phyloP scores from a whole-genome alignment of 2,797 vertebrate species.

The Lutjanus argentimaculatus region DNA sequence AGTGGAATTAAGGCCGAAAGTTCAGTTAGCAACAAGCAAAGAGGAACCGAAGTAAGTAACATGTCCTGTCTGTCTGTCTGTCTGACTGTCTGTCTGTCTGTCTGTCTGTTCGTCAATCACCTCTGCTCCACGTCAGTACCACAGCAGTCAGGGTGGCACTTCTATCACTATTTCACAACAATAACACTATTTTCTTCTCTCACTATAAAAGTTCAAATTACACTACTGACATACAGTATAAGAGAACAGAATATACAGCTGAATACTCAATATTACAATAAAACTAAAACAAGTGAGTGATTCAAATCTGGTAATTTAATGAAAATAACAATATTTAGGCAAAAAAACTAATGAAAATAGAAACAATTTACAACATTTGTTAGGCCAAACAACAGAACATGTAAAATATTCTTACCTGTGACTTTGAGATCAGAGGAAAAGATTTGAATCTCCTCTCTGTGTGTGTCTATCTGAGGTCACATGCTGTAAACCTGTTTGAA shows the following conservation, averaged over 20 bases:
- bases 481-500: neutral
- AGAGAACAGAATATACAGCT: neutral
- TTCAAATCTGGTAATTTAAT: neutral
- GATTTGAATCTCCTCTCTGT: neutral
- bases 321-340: neutral
- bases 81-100: too few species aligned
- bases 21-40: too few species aligned
- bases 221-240: neutral
- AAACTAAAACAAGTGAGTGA: neutral
- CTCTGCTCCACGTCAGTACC: too few species aligned
- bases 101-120: too few species aligned
- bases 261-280: neutral
- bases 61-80: too few species aligned
- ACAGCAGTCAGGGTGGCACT: too few species aligned
- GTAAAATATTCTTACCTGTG: slow-evolving; percentile 24
- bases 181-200: neutral
- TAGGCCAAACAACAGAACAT: neutral
- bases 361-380: neutral
- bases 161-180: neutral
- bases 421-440: neutral
- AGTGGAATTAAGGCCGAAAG: too few species aligned
- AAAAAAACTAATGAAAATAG: neutral
- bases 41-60: too few species aligned
- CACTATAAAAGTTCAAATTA: neutral
- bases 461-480: neutral